Evolutionary conservation across 2,888 invertebrate species (phyloP), one percentile per base, ranked within the genome.

Genomic region (Camptogramma bilineatum): DNA sequence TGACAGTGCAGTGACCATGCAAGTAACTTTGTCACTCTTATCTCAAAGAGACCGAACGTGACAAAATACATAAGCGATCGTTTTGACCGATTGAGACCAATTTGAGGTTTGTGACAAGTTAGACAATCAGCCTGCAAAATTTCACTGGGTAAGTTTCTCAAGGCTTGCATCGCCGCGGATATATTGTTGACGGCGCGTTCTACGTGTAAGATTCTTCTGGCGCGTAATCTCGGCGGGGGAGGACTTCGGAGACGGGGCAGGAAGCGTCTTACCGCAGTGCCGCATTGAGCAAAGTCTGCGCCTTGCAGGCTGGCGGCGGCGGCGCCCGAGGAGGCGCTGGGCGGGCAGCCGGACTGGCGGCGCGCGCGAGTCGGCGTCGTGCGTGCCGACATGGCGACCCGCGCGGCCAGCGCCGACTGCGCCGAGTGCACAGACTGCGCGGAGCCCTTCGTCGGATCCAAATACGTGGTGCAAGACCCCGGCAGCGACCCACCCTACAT

Each of bases 251-350:
- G 94, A 90, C 95, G 95, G 91, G 95, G 94, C 90, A 95, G 95
- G 88, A 95, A 94, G 93, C 95, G 96, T 95, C 97, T 97, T 97
- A 98, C 98, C 97, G 98, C 96, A 95, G 97, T 97, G 19, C 44
- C 18, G 48, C 59, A 48, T 21, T 56, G 64, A 16, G 56, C 42
- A 52, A 64, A 64, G 17, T 64, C 55, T 10, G 54, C 47, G 21
- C 48, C 56, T n/a, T 60, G 64, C 18, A 56, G 60, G 52, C 60
- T 52, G 13, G 64, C 64, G 31, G 60, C 60, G 7, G 64, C 64
- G n/a, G 64, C 64, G 8, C 64, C 64, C 1, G 64, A 60, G 17
- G 64, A 64, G 10, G 64, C 64, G 83, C 96, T 95, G 73, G 96
- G 64, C 18, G 64, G 91, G 80, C 96, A 95, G 44, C 86, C 84